Percentiles rank a stretch among this genome's conserved stretches.
Conservation (phyloP, 1,140 invertebrate species). For the Euglossa dilemma region DNA sequence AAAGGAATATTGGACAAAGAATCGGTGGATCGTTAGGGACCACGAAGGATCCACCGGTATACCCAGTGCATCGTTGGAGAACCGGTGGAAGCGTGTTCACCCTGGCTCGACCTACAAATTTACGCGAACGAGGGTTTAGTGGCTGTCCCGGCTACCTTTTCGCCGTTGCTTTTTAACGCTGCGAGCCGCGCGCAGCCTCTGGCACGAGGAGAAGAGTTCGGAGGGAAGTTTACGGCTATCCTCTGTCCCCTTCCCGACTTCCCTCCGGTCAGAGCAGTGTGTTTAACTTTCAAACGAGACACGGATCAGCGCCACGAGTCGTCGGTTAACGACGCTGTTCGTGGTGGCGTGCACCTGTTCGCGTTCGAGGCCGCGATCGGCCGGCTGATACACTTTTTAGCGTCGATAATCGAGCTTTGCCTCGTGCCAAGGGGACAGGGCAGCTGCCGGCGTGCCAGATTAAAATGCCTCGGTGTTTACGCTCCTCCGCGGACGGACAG, state of each 20-base stretch:
- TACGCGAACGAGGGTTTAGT: conserved; percentile 22
- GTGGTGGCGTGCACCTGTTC: conserved; percentile 45
- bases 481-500: not conserved
- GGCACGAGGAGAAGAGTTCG: not conserved
- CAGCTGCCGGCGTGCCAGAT: conserved; percentile 26
- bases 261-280: not conserved
- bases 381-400: conserved; percentile 32
- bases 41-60: no score
- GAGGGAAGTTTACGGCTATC: not conserved
- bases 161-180: not conserved
- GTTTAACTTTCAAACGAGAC: conserved; percentile 11
- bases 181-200: no score
- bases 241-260: not conserved
- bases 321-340: conserved; percentile 15
- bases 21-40: no score
- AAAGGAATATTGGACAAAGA: no score
- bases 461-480: conserved; percentile 29
- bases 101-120: conserved; percentile 16
- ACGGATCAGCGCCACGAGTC: not conserved
- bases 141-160: not conserved
- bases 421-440: conserved; percentile 26
- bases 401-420: conserved; percentile 26
- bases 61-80: no score
- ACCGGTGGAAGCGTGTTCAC: not conserved
- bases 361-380: not conserved